phyloP scores from a whole-genome alignment of 1,140 invertebrate species.

The Drosophila virilis region DNA sequence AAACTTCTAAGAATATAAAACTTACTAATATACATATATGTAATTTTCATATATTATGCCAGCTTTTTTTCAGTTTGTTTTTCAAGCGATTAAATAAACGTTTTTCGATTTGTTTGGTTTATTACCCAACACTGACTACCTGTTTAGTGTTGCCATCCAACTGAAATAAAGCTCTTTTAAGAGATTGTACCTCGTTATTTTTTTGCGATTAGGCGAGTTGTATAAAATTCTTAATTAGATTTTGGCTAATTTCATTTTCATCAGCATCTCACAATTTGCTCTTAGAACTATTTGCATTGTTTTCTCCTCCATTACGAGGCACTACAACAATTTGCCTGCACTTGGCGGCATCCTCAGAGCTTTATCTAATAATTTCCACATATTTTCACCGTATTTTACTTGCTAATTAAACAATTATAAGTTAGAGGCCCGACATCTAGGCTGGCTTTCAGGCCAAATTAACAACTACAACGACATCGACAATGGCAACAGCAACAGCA shows the following conservation, averaged over 20 bases:
- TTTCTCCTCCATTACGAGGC: not conserved
- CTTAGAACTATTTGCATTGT: not conserved
- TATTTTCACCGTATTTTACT: slow-evolving; percentile 75
- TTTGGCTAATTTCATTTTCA: not conserved
- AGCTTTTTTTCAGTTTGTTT: too few species aligned
- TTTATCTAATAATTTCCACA: slow-evolving; percentile 72
- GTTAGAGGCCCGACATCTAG: slow-evolving; percentile 47
- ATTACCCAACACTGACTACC: too few species aligned
- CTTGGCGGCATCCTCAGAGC: not conserved
- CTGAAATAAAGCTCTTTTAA: too few species aligned
- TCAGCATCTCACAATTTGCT: too few species aligned
- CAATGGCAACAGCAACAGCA: not conserved
- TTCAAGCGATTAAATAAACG: too few species aligned
- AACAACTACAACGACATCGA: slow-evolving; percentile 49
- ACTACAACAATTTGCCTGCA: slow-evolving; percentile 25
- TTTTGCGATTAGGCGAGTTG: not conserved
- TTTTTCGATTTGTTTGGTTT: too few species aligned
- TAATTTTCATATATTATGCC: too few species aligned
- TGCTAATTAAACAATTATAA: slow-evolving; percentile 82
- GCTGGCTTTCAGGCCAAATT: slow-evolving; percentile 53
- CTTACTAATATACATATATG: too few species aligned
- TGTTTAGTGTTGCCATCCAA: too few species aligned
- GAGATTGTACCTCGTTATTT: not conserved
- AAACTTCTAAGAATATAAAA: too few species aligned
- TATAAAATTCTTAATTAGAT: not conserved